Base-by-base conservation (phyloP, 2,888 invertebrate species). In the Mactromeris polynyma region DNA sequence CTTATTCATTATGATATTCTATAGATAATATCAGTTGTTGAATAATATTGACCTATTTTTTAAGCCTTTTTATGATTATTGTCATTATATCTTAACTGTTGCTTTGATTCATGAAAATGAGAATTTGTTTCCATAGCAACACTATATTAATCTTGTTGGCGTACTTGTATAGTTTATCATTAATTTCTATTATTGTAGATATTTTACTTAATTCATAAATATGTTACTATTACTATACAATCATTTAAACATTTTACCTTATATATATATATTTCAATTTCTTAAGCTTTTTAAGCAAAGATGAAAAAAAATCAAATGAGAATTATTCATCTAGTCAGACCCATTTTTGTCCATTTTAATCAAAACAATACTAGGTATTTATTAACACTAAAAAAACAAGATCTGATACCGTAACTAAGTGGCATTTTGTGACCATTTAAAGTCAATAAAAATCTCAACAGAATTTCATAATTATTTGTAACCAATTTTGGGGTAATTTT, bases 241-340 rank as follows among this genome's bases (percentile, higher is more conserved):
- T 84, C 84, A 84, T 78, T 69, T 33, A 69, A 33, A 69, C 69
- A 11, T 69, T 73, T 58, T 33, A 33, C 36, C 73, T 33, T 73
- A 36, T 73, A 73, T 73, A 73, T 73, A 33, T 54, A 79, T 86
- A 46, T 46, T 42, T 81, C 78, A 80, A 33, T 73, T 73, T 73
- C 36, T 36, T 36, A 73, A 84, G 54, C 36, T 84, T 31, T 83
- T 84, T 84, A 69, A 84, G 51, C 78, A 77, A 33, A 14, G 51
- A 51, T 78, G 46, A 87, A 36, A 73, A 51, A n/a, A 73, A 89
- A 90, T 90, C 88, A 90, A 90, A 90, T 90, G 90, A 90, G 90
- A 90, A 88, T 69, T 80, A 85, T 81, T 26, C 14, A 84, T 90
- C 90, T 90, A 90, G 90, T 90, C 90, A 90, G 73, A 33, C 78